Evolutionary conservation across 1,140 invertebrate species (phyloP), one percentile per base, ranked within the genome.

Genomic region (Diploscapter pachys): DNA sequence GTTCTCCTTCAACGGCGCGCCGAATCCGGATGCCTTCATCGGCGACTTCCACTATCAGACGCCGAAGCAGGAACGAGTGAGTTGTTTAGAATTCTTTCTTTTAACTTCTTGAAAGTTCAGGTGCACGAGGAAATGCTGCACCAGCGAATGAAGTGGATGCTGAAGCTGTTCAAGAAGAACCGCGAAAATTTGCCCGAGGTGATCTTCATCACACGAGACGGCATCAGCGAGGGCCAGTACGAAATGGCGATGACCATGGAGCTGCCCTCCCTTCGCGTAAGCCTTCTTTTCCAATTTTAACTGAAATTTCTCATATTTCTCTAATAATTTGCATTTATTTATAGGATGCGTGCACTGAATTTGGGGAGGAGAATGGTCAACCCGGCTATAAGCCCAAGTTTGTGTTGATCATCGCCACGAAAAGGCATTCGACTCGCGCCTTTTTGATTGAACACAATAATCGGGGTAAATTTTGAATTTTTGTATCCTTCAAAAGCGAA

Each of bases 1-100:
- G 69, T 63, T 78, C 55, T 78, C 76, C 4, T 78, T 79, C 69
- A 78, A 78, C 78, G 76, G 76, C 9, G 76, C 31, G 13, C 51
- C 67, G 4, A 51, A 79, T 2, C 61, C 54, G 52, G 78, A 78
- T 1, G n/a, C 61, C 4, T 78, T 78, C 73, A 75, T 78, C 71
- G 76, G 76, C 5, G 76, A 78, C 71, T 78, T 54, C 78, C 72
- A 79, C 13, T 78, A 62, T 63, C 77, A 78, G 57, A 11, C 5
- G 8, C 68, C 76, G 8, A 57, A 62, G 8, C 66, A 73, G 53
- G 76, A 78, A 65, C 52, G 54, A n/a, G 73, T 74, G 9, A 55
- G 67, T 8, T 11, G 9, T 55, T 54, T 55, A 31, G 31, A 31
- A 31, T 31, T 31, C 31, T 53, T 54, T 9, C 8, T 55, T 6